Evolutionary conservation across 35 echinoderm and acorn worm species (phyloP).

Genomic region (Anneissia japonica): DNA sequence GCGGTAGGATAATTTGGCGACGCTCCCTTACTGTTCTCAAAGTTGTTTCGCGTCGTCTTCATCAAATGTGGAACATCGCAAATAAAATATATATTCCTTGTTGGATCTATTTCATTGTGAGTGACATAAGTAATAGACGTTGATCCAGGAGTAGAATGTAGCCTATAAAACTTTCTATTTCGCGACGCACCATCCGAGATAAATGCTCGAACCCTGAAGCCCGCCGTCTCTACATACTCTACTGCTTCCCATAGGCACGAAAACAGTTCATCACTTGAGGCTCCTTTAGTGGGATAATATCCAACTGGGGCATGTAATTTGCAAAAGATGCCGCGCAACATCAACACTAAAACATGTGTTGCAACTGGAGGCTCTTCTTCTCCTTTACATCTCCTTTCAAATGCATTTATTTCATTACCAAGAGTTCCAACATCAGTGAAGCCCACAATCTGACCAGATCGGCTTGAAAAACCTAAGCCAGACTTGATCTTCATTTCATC

Average conservation of each 20-base stretch:
- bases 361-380: neutral
- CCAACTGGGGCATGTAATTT: neutral
- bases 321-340: neutral
- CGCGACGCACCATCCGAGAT: constrained; percentile 29
- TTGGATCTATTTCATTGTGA: neutral
- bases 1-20: too few relatives aligned
- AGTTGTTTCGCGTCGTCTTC: constrained; percentile 23
- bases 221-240: neutral
- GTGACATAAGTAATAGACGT: too few relatives aligned
- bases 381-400: constrained; percentile 5
- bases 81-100: constrained; percentile 1
- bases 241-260: constrained; percentile 29
- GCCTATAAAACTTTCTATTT: constrained; percentile 39
- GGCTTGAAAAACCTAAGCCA: constrained; percentile 8
- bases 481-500: constrained; percentile 50
- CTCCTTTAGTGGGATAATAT: constrained; percentile 1
- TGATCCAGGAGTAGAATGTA: neutral
- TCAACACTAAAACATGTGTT: neutral
- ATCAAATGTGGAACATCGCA: constrained; percentile 33
- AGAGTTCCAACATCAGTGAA: constrained; percentile 11
- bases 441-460: constrained; percentile 10
- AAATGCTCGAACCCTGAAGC: constrained; percentile 16
- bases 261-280: constrained; percentile 15
- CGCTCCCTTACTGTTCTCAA: constrained; percentile 44
- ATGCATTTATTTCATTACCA: neutral